Evolutionary conservation across 2,113 vertebrate genomes (phyloP).

Genomic region (Tapirus terrestris): DNA sequence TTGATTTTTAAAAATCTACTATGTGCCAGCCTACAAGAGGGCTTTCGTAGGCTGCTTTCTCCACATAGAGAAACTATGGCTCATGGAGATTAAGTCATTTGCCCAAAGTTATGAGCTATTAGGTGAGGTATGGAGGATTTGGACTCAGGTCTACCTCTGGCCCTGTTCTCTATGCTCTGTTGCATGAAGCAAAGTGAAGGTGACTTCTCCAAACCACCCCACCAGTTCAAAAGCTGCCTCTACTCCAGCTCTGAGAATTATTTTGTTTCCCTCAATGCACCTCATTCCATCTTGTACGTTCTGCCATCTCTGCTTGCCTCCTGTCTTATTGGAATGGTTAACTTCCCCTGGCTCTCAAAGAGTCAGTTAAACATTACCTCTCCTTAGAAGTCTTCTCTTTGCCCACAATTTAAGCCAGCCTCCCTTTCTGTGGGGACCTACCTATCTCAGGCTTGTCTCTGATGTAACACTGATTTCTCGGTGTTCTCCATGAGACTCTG

Average conservation of each 20-base stretch:
- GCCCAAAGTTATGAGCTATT: neutral
- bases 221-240: neutral
- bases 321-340: neutral
- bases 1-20: neutral
- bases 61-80: neutral
- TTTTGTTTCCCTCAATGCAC: neutral
- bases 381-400: neutral
- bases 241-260: neutral
- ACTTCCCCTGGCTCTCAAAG: neutral
- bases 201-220: neutral
- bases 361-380: neutral
- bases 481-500: neutral
- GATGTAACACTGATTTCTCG: neutral
- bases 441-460: neutral
- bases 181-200: neutral
- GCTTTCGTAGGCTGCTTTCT: neutral
- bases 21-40: neutral
- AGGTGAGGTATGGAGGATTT: neutral
- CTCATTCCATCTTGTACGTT: neutral
- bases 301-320: neutral
- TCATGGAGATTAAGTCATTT: neutral
- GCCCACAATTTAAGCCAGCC: neutral
- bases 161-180: neutral
- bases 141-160: neutral
- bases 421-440: neutral